phyloP scores from a whole-genome alignment of 2,888 invertebrate genomes.

The Meghimatium bilineatum region DNA sequence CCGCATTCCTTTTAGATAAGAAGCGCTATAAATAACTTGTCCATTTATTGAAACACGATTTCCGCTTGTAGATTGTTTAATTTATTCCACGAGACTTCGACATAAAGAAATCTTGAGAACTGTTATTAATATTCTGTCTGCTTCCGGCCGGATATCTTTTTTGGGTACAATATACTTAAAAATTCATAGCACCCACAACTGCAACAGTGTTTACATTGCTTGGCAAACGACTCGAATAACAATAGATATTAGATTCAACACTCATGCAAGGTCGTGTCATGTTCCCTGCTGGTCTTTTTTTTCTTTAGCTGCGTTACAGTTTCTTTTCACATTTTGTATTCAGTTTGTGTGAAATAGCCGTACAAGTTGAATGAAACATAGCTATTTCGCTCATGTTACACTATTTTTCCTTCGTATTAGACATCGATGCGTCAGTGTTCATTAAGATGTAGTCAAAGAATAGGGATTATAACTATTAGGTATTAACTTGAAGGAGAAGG shows the following conservation, averaged over 20 bases:
- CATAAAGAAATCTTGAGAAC: background rate
- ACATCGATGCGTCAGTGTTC: no score
- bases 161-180: background rate
- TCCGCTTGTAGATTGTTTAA: background rate
- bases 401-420: no score
- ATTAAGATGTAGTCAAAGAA: no score
- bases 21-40: background rate
- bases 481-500: no score
- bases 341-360: no score
- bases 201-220: background rate
- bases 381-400: no score
- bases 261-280: background rate
- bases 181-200: background rate
- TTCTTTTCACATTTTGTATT: no score
- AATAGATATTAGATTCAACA: background rate
- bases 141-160: slow-evolving; percentile 16
- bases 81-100: background rate
- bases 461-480: no score
- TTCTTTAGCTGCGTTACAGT: no score
- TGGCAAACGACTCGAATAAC: background rate
- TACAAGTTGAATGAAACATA: no score
- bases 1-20: background rate
- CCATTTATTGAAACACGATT: background rate
- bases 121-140: background rate
- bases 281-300: background rate